A percentile compares a stretch with the other conserved stretches of the same genome.
Conservation (phyloP, 2,113 vertebrate genomes). For the Vulpes lagopus region DNA sequence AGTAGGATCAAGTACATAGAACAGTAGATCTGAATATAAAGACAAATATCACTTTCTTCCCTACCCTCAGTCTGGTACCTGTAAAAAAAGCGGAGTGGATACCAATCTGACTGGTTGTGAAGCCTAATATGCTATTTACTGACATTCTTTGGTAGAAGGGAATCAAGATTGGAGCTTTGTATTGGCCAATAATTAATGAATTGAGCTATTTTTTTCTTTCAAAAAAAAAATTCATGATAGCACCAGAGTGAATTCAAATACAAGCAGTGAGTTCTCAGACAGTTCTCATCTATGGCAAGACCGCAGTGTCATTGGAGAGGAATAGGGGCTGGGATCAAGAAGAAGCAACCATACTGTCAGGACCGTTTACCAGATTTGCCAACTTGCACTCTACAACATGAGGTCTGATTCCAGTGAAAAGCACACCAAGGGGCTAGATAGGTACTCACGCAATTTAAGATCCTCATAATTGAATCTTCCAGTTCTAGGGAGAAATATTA, state of each 20-base stretch:
- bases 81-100: background rate
- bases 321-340: background rate
- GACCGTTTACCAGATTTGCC: background rate
- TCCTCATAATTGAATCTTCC: background rate
- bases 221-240: conserved; percentile 12
- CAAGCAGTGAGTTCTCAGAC: background rate
- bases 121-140: background rate
- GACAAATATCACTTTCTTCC: background rate
- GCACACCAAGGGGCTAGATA: background rate
- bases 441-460: background rate
- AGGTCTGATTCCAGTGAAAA: background rate
- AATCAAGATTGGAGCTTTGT: background rate
- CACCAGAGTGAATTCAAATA: background rate
- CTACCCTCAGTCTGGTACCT: background rate
- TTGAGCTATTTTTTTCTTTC: conserved; percentile 21
- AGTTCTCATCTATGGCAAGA: background rate
- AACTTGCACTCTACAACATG: background rate
- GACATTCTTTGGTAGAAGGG: conserved; percentile 9
- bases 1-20: background rate
- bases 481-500: conserved; percentile 14
- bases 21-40: background rate
- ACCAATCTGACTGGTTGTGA: background rate
- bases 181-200: background rate
- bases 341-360: background rate
- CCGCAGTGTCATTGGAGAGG: background rate